Percentiles rank a stretch among this genome's conserved stretches.
phyloP scores from a whole-genome alignment of 2,113 vertebrate species.

The Perca flavescens region DNA sequence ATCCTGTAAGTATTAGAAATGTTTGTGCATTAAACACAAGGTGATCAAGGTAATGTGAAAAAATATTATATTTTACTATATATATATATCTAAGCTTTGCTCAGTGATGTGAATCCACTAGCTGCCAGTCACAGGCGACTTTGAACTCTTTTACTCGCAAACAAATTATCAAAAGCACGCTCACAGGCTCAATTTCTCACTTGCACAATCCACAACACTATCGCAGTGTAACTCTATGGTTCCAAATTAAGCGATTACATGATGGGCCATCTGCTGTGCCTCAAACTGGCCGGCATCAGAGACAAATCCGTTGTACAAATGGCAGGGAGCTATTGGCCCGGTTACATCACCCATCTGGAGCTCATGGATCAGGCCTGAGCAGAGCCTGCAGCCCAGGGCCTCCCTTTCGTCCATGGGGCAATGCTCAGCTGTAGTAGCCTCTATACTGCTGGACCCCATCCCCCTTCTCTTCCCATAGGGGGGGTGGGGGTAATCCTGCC shows the following conservation, averaged over 20 bases:
- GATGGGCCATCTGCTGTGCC: slow-evolving; percentile 71
- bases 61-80: too few species aligned
- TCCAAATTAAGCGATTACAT: slow-evolving; percentile 81
- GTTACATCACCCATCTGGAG: slow-evolving; percentile 81
- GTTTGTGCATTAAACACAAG: slow-evolving; percentile 7
- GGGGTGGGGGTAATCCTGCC: slow-evolving; percentile 63
- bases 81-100: neutral
- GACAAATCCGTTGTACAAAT: slow-evolving; percentile 79
- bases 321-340: slow-evolving; percentile 63
- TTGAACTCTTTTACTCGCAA: slow-evolving; percentile 9
- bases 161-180: slow-evolving; percentile 28
- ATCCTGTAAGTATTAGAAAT: slow-evolving; percentile 85
- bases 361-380: slow-evolving; percentile 62
- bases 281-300: slow-evolving; percentile 76
- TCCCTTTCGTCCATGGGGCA: slow-evolving; percentile 45
- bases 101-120: neutral
- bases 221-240: slow-evolving; percentile 50
- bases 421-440: slow-evolving; percentile 75
- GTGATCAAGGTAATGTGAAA: neutral
- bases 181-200: slow-evolving; percentile 50
- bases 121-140: slow-evolving; percentile 9
- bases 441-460: slow-evolving; percentile 53
- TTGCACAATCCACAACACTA: slow-evolving; percentile 48
- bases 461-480: slow-evolving; percentile 51
- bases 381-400: slow-evolving; percentile 41